A percentile compares a stretch with the other conserved stretches of the same genome.
Evolutionary conservation across 1,140 invertebrate species (phyloP).

Genomic region (Atta colombica): DNA sequence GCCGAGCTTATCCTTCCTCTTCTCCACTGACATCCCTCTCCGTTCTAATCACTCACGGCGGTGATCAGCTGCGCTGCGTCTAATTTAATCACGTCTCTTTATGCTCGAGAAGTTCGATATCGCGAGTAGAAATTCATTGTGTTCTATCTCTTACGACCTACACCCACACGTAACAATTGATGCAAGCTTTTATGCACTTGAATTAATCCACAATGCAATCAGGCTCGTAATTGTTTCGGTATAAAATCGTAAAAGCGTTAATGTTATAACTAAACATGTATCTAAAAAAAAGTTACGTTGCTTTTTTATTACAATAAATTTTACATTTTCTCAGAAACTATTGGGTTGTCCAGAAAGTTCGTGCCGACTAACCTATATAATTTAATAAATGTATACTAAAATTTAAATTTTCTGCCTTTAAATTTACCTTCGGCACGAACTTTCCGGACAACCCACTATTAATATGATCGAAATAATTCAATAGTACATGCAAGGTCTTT

Average conservation of each 20-base stretch:
- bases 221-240: neutral
- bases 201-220: slow-evolving; percentile 2
- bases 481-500: neutral
- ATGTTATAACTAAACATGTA: neutral
- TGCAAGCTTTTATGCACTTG: slow-evolving; percentile 18
- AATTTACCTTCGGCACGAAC: no score
- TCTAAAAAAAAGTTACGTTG: neutral
- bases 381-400: no score
- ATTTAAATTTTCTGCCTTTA: no score
- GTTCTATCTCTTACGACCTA: neutral
- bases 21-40: slow-evolving; percentile 46
- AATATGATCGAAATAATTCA: slow-evolving; percentile 27
- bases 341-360: no score
- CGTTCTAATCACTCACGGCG: slow-evolving; percentile 50
- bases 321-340: neutral
- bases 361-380: no score
- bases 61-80: slow-evolving; percentile 50
- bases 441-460: neutral
- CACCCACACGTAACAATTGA: slow-evolving; percentile 34
- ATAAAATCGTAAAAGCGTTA: neutral
- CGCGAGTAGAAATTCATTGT: neutral
- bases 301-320: slow-evolving; percentile 11
- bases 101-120: slow-evolving; percentile 39
- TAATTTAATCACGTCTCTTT: slow-evolving; percentile 60
- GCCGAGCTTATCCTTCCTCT: slow-evolving; percentile 49